Evolutionary conservation across 2,113 vertebrate species (phyloP), one percentile per base, ranked within the genome.

Genomic region (Lynx canadensis): DNA sequence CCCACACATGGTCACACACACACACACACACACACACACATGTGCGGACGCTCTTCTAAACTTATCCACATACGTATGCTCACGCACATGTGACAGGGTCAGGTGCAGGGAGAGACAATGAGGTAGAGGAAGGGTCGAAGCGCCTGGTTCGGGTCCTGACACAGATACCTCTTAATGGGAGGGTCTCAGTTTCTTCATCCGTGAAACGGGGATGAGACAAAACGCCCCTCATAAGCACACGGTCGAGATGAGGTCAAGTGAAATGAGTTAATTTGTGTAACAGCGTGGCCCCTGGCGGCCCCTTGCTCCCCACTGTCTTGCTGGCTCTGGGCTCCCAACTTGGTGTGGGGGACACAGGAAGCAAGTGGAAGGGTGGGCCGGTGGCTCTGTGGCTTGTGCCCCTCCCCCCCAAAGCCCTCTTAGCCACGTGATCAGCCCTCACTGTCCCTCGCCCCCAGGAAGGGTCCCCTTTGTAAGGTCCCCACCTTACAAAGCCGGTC

Each of bases 381-480:
- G 63, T 5, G 25, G 38, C 33, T 74, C 18, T 23, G 29, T n/a
- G n/a, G 55, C 23, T 27, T 16, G 65, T 0, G 14, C 16, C 27
- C 12, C 7, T 14, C 23, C 11, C 3, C 15, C 15, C 6, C 19
- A 2, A 1, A 0, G 23, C 4, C 31, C 29, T 27, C 57, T 21
- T 4, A 33, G 76, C 9, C 55, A 19, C 55, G 1, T 2, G 27
- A 23, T 33, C 79, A 33, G 76, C n/a, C 36, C n/a, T 79, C 36
- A 55, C 3, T 21, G 21, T 15, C 65, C 65, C 9, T 45, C 69
- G 23, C 7, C 41, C 84, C 21, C 7, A 11, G 21, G 45, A 81
- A 36, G 16, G 12, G 25, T 11, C 60, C 41, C 16, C 6, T 15
- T 45, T 45, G 45, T 45, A 45, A 45, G 45, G 45, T 9, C 45